A percentile compares a stretch with the other conserved stretches of the same genome.
These are phyloP conservation scores for Stratiolaelaps scimitus DNA, from an alignment of 1,140 invertebrate species.

Conservation along the genomic window DNA sequence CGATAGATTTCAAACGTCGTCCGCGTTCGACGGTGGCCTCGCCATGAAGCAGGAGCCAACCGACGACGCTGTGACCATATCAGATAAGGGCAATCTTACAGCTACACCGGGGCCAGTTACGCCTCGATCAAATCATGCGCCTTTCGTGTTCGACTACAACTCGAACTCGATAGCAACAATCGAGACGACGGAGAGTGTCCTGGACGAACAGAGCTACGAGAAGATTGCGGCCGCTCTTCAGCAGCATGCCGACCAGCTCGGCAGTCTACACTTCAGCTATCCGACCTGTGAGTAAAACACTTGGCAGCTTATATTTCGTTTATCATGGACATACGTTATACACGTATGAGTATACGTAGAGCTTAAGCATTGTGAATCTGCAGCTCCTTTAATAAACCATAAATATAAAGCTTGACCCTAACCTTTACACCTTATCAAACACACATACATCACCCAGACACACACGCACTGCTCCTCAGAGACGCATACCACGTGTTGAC, in stretches of 20 bases:
- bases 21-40: background rate
- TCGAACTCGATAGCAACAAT: background rate
- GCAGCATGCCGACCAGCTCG: background rate
- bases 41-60: conserved; percentile 1
- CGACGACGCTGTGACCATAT: background rate
- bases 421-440: no score
- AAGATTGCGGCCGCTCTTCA: conserved; percentile 6
- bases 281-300: no score
- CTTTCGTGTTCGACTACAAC: conserved; percentile 11
- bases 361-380: no score
- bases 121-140: background rate
- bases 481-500: no score
- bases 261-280: conserved; percentile 2
- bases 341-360: no score
- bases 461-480: no score
- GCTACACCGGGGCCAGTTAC: background rate
- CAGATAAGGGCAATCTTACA: no score
- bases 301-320: no score
- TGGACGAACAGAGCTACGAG: conserved; percentile 5
- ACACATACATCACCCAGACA: no score
- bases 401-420: no score
- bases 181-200: background rate
- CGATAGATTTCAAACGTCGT: background rate
- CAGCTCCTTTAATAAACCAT: no score
- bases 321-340: no score